Base-by-base conservation (phyloP, 2,113 vertebrate species). In the Astatotilapia flaviijosephi region DNA sequence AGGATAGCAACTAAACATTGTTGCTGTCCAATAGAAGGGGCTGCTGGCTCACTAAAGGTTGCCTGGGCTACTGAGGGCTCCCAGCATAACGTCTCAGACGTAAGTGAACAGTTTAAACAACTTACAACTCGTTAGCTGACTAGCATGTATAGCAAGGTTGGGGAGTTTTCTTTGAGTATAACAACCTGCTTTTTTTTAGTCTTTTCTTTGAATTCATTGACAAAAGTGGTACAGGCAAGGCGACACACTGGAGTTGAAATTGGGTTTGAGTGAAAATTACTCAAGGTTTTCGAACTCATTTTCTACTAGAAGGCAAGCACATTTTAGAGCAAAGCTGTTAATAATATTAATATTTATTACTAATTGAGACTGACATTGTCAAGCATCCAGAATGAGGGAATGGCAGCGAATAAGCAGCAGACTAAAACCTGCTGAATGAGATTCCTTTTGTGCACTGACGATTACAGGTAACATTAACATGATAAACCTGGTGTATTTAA, bases 301-400 rank as follows among this genome's bases (percentile, higher is more conserved):
- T 75, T 75, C 70, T 90, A 23, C n/a, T 35, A n/a, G 26, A 81
- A 55, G 4, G 37, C 92, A 94, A 92, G 94, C 93, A 94, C 9
- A 62, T 23, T 31, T 92, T 81, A 89, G 83, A 83, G 89, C 87
- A 82, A 89, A 90, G 90, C 55, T 90, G 95, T 94, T 95, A 95
- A 93, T 93, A 26, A 79, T 11, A 65, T 90, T 85, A 93, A 86
- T 83, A 37, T 87, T 84, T 40, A 86, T 82, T 60, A 84, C 33
- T 58, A 21, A 88, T 70, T 75, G 83, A 65, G 73, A 77, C 6
- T 62, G 54, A 53, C 19, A 54, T 68, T 65, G n/a, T 53, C 84
- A 89, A 87, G 83, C 86, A 89, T 79, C 75, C 47, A 88, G 84
- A 81, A 65, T 65, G 77, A 87, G 80, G 80, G 62, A 56, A 77